phyloP scores from a whole-genome alignment of 1,140 invertebrate genomes.

The Drosophila kohkoa region DNA sequence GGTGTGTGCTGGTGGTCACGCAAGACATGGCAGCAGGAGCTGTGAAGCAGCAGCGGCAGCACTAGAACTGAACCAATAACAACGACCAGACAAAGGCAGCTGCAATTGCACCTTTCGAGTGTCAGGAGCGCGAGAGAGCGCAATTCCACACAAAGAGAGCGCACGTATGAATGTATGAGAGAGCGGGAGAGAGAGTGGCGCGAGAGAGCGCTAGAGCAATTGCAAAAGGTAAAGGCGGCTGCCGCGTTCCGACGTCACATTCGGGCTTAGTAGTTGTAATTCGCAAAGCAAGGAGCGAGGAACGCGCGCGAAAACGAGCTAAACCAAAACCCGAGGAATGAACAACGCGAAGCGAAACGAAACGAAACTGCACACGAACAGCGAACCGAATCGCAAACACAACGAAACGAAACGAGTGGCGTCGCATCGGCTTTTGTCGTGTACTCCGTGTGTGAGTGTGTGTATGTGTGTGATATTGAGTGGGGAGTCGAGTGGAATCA shows the following conservation, averaged over 20 bases:
- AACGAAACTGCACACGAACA: constrained; percentile 2
- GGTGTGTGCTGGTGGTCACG: constrained; percentile 69
- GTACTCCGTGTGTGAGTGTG: background rate
- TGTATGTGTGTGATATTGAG: background rate
- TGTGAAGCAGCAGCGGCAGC: constrained; percentile 35
- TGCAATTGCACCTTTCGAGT: constrained; percentile 80
- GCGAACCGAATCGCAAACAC: constrained; percentile 4
- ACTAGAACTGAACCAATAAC: constrained; percentile 43
- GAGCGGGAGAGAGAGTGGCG: constrained; percentile 10
- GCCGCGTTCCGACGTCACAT: constrained; percentile 65
- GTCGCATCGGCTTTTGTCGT: constrained; percentile 6
- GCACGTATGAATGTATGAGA: background rate
- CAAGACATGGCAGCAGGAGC: constrained; percentile 65
- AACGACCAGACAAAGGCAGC: constrained; percentile 68
- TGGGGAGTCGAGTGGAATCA: constrained; percentile 41
- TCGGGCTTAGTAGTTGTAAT: constrained; percentile 75
- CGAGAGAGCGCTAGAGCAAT: constrained; percentile 32
- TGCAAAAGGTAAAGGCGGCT: constrained; percentile 44
- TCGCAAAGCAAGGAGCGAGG: constrained; percentile 77
- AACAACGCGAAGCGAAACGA: constrained; percentile 26
- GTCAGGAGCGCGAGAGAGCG: constrained; percentile 55
- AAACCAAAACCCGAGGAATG: constrained; percentile 35
- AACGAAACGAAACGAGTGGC: constrained; percentile 4
- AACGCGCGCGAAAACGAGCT: constrained; percentile 69
- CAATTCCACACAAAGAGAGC: background rate